Evolutionary conservation across 2,113 vertebrate genomes (phyloP).

Genomic region (Serilophus lunatus): DNA sequence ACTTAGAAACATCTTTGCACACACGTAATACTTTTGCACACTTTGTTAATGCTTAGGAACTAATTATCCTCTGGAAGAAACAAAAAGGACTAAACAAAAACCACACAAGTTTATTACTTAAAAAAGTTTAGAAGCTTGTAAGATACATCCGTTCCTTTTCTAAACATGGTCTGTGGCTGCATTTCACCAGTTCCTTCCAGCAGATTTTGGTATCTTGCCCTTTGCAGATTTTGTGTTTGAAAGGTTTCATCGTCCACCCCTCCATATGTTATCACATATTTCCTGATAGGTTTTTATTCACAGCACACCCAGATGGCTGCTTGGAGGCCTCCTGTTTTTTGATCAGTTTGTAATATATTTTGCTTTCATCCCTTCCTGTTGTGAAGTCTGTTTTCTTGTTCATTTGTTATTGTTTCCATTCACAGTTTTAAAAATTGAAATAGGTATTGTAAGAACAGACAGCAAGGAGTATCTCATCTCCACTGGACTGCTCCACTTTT

Average conservation of each 20-base stretch:
- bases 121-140: neutral
- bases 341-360: neutral
- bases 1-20: neutral
- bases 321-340: neutral
- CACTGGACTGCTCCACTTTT: neutral
- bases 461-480: neutral
- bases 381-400: neutral
- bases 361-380: neutral
- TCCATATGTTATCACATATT: constrained; percentile 1
- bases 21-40: neutral
- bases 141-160: neutral
- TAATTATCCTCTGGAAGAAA: neutral
- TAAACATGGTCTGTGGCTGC: neutral
- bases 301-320: neutral
- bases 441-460: neutral
- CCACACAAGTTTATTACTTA: neutral
- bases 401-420: neutral
- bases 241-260: neutral
- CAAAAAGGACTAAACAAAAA: neutral
- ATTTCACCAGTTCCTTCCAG: neutral
- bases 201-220: neutral
- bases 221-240: constrained; percentile 2
- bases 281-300: neutral
- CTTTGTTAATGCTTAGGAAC: neutral
- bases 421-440: neutral